Evolutionary conservation across 2,888 invertebrate species (phyloP), one percentile per base, ranked within the genome.

Genomic region (Hirtodrosophila duncani): DNA sequence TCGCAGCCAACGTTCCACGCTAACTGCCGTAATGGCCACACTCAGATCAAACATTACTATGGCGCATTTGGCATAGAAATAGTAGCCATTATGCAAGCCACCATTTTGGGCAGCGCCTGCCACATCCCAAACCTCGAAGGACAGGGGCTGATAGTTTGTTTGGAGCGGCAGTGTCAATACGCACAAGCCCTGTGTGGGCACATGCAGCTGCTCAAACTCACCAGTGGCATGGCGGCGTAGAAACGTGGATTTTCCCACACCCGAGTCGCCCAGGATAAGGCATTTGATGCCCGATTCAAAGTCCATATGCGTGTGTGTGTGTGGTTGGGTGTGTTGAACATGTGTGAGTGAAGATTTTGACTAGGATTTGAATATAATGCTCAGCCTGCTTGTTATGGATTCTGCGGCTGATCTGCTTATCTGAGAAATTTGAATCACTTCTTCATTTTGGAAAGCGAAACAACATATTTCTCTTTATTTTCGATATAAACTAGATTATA

Each of bases 31-130:
- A 17, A 13, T 13, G n/a, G 36, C 7, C 7, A 9, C 29, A 10
- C 30, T 48, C 36, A 61, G 37, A 20, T 61, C 60, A 24, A 61
- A 61, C 48, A 61, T 44, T 1, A 61, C 36, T 3, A 61, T 48
- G 17, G 63, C 60, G 8, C 60, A 48, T 0, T 16, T 9, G 13
- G 55, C 60, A 23, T 23, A 61, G 41, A 62, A 44, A 3, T 37
- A 62, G 41, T 61, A 61, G 0, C 48, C 55, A 14, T 49, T 53
- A n/a, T 26, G 31, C 0, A 61, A 18, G 3, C 44, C 44, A 0
- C 37, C 43, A 18, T 41, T 26, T 0, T 26, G 26, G 0, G 34
- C 10, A 6, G 48, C 44, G 3, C 53, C 60, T 0, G 60, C 60
- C 31, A 62, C 27, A 43, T 61, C 60, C 60, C 60, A 61, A 13